Evolutionary conservation across 2,113 vertebrate genomes (phyloP).

Genomic region (Poecilia latipinna): DNA sequence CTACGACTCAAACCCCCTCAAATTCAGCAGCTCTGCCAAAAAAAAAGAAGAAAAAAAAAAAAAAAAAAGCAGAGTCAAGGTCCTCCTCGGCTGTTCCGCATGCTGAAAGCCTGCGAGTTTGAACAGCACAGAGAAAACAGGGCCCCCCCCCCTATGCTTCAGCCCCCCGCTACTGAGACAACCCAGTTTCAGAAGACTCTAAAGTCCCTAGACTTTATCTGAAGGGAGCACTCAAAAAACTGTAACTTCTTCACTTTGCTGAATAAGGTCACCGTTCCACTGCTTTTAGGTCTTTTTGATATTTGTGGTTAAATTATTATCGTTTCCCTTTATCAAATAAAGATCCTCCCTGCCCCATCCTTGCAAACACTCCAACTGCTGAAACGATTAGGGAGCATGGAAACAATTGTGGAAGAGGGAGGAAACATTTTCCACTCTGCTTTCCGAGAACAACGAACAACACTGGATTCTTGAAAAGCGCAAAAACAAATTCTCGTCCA

Average conservation of each 20-base stretch:
- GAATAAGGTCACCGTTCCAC: conserved; percentile 8
- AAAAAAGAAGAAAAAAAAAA: not conserved
- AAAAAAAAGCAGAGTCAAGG: conserved; percentile 27
- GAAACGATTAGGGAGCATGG: conserved; percentile 35
- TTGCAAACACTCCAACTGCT: conserved; percentile 21
- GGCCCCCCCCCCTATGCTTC: conserved; percentile 33
- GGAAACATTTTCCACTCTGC: conserved; percentile 42
- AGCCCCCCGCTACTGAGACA: conserved; percentile 30
- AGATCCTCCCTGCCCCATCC: conserved; percentile 19
- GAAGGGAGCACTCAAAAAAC: conserved; percentile 21
- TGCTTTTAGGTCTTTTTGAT: not conserved
- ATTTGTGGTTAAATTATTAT: conserved; percentile 25
- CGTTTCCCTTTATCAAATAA: conserved; percentile 36
- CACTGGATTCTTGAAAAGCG: conserved; percentile 55
- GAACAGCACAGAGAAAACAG: conserved; percentile 54
- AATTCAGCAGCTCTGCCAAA: conserved; percentile 53
- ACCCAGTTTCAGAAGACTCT: conserved; percentile 25
- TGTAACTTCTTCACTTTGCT: conserved; percentile 16
- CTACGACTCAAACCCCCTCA: conserved; percentile 66
- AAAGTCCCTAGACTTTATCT: conserved; percentile 24
- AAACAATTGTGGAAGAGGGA: conserved; percentile 34
- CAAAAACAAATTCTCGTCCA: conserved; percentile 38
- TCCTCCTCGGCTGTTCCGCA: conserved; percentile 58
- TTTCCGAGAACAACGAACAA: conserved; percentile 52
- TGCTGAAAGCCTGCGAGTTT: conserved; percentile 36